A percentile compares a stretch with the other conserved stretches of the same genome.
Evolutionary conservation across 2,113 vertebrate genomes (phyloP).

Genomic region (Pyxicephalus adspersus): DNA sequence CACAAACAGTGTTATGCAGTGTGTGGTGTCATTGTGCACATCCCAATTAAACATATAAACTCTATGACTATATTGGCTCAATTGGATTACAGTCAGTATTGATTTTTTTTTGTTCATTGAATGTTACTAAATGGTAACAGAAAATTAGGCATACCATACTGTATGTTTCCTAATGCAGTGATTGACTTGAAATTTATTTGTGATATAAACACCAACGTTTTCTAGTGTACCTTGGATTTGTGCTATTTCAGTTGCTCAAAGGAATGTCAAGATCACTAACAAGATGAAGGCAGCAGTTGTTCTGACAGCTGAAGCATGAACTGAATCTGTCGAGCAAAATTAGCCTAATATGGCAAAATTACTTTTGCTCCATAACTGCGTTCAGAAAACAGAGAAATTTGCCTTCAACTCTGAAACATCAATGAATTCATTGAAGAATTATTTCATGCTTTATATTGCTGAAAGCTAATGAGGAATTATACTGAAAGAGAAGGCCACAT

Average conservation of each 20-base stretch:
- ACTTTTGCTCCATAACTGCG: slow-evolving; percentile 66
- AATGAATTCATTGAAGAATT: slow-evolving; percentile 52
- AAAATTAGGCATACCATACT: not conserved
- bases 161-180: not conserved
- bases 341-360: slow-evolving; percentile 70
- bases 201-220: slow-evolving; percentile 58
- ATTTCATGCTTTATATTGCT: slow-evolving; percentile 38
- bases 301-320: slow-evolving; percentile 73
- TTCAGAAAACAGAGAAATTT: slow-evolving; percentile 46
- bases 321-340: slow-evolving; percentile 73
- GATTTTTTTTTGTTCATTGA: not conserved
- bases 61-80: too few species aligned
- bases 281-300: slow-evolving; percentile 63
- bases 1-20: too few species aligned
- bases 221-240: slow-evolving; percentile 62
- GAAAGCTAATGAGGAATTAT: slow-evolving; percentile 44
- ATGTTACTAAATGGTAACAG: not conserved
- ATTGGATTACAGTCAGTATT: too few species aligned
- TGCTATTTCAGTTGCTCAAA: slow-evolving; percentile 68
- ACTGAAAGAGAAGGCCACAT: not conserved
- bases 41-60: too few species aligned
- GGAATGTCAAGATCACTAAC: slow-evolving; percentile 71
- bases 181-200: slow-evolving; percentile 60
- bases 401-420: slow-evolving; percentile 21
- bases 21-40: too few species aligned